phyloP scores from a whole-genome alignment of 2,888 invertebrate species.

The Norana najaformis region DNA sequence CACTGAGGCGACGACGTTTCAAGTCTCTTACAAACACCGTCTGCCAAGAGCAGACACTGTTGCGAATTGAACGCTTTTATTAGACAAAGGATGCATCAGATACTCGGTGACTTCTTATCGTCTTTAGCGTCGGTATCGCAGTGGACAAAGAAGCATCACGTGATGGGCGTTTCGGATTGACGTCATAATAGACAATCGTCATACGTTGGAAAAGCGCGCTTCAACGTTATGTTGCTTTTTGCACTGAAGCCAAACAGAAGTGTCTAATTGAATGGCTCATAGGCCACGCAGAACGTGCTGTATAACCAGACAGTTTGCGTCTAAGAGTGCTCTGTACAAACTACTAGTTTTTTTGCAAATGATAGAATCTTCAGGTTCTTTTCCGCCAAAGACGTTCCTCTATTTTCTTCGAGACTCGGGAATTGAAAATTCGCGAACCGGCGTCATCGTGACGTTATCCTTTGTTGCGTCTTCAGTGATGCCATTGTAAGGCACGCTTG shows the following conservation, averaged over 20 bases:
- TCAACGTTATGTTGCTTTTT: too few species aligned
- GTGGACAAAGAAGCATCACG: too few species aligned
- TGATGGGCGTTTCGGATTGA: too few species aligned
- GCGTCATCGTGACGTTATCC: not conserved
- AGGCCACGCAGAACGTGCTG: too few species aligned
- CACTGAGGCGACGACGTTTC: not conserved
- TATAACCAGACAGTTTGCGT: too few species aligned
- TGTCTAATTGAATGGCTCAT: too few species aligned
- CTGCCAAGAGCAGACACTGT: not conserved
- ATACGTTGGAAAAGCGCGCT: too few species aligned
- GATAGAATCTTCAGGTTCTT: not conserved
- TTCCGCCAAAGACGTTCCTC: not conserved
- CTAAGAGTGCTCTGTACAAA: too few species aligned
- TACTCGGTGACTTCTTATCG: not conserved
- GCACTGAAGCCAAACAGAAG: too few species aligned
- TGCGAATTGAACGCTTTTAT: not conserved
- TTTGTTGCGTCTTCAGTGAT: not conserved
- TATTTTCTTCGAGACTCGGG: not conserved
- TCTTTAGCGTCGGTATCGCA: too few species aligned
- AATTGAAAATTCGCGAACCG: not conserved
- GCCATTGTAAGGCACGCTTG: not conserved
- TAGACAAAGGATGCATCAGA: not conserved
- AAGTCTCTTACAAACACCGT: not conserved
- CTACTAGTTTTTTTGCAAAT: too few species aligned
- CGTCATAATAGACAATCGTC: too few species aligned